These are phyloP conservation scores for Lampris megalopsis DNA, from an alignment of 2,113 vertebrate genomes.

Conservation along the genomic window DNA sequence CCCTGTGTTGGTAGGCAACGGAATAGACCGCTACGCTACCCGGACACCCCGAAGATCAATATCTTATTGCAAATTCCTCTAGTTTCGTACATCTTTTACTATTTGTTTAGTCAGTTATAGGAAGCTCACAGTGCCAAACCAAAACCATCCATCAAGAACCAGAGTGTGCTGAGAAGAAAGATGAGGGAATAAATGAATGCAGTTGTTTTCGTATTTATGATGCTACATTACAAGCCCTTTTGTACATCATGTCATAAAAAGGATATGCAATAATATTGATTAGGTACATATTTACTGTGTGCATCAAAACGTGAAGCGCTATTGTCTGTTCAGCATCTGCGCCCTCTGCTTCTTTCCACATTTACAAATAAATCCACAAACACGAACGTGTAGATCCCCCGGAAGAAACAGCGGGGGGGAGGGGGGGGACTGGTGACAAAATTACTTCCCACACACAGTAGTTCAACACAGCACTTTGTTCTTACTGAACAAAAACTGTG, in stretches of 20 bases:
- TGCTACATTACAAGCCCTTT: no score
- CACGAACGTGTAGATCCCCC: neutral
- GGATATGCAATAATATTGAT: no score
- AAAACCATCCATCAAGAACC: conserved; percentile 19
- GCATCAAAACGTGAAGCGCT: neutral
- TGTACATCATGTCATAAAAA: no score
- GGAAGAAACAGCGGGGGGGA: conserved; percentile 12
- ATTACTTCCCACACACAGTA: conserved; percentile 11
- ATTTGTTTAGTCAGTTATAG: conserved; percentile 34
- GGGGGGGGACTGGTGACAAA: conserved; percentile 33
- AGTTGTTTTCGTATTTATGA: no score
- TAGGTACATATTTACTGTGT: no score
- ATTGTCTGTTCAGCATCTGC: conserved; percentile 23
- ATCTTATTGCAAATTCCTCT: conserved; percentile 10
- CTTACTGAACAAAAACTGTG: conserved; percentile 16
- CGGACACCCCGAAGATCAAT: conserved; percentile 11
- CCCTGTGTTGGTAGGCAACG: no score
- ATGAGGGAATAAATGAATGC: neutral
- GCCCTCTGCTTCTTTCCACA: conserved; percentile 12
- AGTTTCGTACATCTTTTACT: conserved; percentile 33
- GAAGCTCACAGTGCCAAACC: conserved; percentile 4
- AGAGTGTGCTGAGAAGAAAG: neutral
- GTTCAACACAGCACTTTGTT: conserved; percentile 21
- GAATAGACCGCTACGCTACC: no score
- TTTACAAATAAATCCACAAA: conserved; percentile 18